Evolutionary conservation across 2,113 vertebrate species (phyloP).

Genomic region (Oxyura jamaicensis): DNA sequence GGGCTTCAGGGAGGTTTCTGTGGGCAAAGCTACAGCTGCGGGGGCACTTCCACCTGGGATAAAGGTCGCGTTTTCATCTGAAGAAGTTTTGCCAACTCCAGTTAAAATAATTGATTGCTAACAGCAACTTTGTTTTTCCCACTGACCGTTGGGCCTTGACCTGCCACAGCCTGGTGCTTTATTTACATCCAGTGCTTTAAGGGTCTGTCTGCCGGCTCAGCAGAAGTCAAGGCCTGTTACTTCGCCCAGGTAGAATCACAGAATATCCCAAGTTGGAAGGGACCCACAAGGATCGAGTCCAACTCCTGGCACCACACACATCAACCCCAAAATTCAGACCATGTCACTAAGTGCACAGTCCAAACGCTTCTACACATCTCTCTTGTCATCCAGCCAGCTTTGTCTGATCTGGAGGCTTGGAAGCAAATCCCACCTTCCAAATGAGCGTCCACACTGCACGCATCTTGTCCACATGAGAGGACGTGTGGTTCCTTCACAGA

Average conservation of each 20-base stretch:
- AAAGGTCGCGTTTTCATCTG: rapidly evolving
- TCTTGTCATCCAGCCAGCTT: too few relatives aligned
- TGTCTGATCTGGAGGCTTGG: neutral
- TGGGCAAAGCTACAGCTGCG: rapidly evolving
- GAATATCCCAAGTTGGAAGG: too few relatives aligned
- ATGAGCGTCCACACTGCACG: rapidly evolving
- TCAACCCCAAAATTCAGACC: too few relatives aligned
- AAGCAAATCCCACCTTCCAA: neutral
- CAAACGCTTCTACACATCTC: too few relatives aligned
- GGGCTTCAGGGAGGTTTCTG: neutral
- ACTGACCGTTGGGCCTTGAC: neutral
- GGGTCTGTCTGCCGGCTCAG: neutral
- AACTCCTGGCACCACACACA: too few relatives aligned
- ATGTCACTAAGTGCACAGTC: too few relatives aligned
- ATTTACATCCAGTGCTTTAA: rapidly evolving
- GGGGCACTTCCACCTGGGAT: neutral
- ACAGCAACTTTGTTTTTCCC: rapidly evolving
- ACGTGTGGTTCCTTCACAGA: rapidly evolving
- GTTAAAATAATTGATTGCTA: rapidly evolving
- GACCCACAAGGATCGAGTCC: too few relatives aligned
- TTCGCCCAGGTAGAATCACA: neutral
- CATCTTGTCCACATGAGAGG: rapidly evolving
- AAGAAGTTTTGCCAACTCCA: rapidly evolving
- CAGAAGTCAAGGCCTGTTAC: rapidly evolving
- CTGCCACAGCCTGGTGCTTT: neutral